These are phyloP conservation scores for Dynastes grantii DNA, from an alignment of 2,888 invertebrate species.

Conservation along the genomic window DNA sequence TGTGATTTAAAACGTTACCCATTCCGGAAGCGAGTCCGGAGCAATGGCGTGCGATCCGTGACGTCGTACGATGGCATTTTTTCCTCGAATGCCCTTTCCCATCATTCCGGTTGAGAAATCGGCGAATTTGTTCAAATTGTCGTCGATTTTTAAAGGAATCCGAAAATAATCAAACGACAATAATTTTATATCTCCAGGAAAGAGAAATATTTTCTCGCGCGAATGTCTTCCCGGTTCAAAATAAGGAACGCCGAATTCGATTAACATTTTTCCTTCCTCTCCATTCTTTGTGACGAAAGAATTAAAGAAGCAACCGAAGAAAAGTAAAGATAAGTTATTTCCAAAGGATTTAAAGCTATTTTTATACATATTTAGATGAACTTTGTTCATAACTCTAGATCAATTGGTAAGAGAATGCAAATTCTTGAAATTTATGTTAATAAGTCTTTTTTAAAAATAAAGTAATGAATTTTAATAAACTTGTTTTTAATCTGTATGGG, in stretches of 20 bases:
- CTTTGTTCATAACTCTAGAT: no score
- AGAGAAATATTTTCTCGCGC: conserved; percentile 15
- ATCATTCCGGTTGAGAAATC: conserved; percentile 43
- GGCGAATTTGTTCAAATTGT: conserved; percentile 46
- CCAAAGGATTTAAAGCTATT: no score
- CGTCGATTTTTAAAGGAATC: conserved; percentile 45
- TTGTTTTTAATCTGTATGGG: no score
- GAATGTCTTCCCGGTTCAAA: neutral
- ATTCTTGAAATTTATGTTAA: no score
- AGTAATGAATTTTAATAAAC: no score
- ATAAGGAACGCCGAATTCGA: conserved; percentile 28
- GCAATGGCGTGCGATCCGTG: conserved; percentile 43
- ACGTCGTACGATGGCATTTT: conserved; percentile 47
- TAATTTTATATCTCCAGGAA: conserved; percentile 36
- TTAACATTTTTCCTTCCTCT: conserved; percentile 26
- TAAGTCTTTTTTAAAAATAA: no score
- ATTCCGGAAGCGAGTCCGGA: conserved; percentile 51
- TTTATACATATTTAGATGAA: no score
- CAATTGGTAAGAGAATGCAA: no score
- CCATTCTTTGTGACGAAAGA: neutral
- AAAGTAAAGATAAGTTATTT: neutral
- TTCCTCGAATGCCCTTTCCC: conserved; percentile 46
- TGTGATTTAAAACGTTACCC: conserved; percentile 58
- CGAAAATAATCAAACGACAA: conserved; percentile 46
- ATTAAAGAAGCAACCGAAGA: neutral